Evolutionary conservation across 2,797 vertebrate species (phyloP).

Genomic region (Oophaga sylvatica): DNA sequence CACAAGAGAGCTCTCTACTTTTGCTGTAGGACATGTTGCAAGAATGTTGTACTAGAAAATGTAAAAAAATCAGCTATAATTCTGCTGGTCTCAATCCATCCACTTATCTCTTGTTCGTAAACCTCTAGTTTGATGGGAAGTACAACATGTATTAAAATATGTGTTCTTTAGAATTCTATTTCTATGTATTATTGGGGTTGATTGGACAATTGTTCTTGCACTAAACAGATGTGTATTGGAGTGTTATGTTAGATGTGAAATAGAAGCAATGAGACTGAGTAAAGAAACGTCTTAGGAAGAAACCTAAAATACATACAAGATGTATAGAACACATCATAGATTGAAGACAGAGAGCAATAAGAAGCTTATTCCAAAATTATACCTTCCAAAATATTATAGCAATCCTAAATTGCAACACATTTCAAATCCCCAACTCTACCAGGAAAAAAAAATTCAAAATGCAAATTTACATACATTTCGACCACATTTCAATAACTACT

Average conservation of each 20-base stretch:
- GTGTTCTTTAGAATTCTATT: not conserved
- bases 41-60: not conserved
- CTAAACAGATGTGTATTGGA: not conserved
- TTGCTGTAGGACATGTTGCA: not conserved
- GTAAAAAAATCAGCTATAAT: not conserved
- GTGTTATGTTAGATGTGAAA: not conserved
- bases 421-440: not conserved
- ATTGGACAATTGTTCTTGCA: not conserved
- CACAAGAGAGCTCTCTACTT: not conserved
- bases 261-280: too few species aligned
- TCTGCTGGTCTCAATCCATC: too few species aligned
- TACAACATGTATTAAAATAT: not conserved
- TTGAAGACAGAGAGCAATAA: not conserved
- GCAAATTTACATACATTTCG: too few species aligned
- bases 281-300: too few species aligned
- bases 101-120: too few species aligned
- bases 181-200: too few species aligned
- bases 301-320: not conserved
- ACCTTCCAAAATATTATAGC: not conserved
- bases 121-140: not conserved
- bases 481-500: too few species aligned
- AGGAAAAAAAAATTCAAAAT: too few species aligned
- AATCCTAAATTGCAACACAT: not conserved
- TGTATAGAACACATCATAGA: not conserved
- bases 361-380: not conserved